Percentiles rank a stretch among this genome's conserved stretches.
Evolutionary conservation across 2,113 vertebrate genomes (phyloP).

Genomic region (Lates calcarifer): DNA sequence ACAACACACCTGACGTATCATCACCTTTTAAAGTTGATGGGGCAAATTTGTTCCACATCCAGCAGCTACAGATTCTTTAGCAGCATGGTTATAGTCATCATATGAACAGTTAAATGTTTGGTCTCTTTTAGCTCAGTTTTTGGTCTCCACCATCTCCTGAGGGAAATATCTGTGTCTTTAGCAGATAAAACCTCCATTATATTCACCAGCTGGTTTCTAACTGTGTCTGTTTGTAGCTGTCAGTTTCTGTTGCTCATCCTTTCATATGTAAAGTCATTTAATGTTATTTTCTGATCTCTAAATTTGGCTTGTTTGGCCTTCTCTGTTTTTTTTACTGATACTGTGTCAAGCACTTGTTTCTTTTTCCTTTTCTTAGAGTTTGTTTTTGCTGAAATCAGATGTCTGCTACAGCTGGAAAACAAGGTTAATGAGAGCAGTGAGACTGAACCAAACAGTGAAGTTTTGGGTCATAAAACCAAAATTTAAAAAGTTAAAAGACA

Average conservation of each 20-base stretch:
- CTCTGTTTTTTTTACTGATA: neutral
- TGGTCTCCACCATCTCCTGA: neutral
- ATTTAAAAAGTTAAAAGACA: neutral
- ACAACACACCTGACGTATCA: neutral
- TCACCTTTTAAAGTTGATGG: neutral
- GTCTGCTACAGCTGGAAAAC: neutral
- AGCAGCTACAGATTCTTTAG: neutral
- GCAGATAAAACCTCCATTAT: neutral
- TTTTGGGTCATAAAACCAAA: slow-evolving; percentile 7
- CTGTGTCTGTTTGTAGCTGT: neutral
- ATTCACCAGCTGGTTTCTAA: neutral
- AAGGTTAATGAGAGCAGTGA: slow-evolving; percentile 1
- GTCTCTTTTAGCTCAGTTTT: neutral
- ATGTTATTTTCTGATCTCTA: neutral
- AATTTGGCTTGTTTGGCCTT: neutral
- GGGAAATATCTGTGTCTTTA: neutral
- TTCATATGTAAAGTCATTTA: neutral
- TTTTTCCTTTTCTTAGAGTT: too few species aligned
- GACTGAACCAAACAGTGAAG: neutral
- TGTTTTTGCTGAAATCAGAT: neutral
- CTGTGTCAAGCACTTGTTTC: neutral
- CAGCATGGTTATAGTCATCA: neutral
- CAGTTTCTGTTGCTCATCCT: neutral
- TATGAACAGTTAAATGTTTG: neutral
- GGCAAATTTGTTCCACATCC: neutral